A percentile compares a stretch with the other conserved stretches of the same genome.
Evolutionary conservation across 2,113 vertebrate species (phyloP).

Genomic region (Panthera uncia): DNA sequence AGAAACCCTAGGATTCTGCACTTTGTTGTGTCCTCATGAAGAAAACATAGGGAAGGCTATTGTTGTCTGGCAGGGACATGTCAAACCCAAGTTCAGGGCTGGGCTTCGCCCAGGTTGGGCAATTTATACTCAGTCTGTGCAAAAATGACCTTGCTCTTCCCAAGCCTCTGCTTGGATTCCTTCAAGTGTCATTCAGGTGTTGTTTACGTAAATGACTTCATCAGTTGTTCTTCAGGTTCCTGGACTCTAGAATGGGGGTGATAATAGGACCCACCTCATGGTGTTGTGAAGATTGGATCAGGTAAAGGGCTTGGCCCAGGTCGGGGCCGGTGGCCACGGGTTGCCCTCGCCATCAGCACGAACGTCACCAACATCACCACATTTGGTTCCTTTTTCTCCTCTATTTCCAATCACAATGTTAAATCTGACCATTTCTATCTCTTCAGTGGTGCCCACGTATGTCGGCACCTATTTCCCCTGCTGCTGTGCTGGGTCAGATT

Average conservation of each 20-base stretch:
- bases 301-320: background rate
- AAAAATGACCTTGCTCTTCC: background rate
- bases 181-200: background rate
- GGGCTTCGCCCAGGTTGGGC: too few species aligned
- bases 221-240: background rate
- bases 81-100: background rate
- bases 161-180: background rate
- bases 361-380: rapidly evolving
- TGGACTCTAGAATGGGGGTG: background rate
- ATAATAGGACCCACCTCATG: background rate
- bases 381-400: background rate
- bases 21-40: background rate
- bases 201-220: background rate
- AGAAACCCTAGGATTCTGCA: background rate
- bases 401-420: background rate
- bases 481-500: background rate
- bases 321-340: background rate
- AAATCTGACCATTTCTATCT: background rate
- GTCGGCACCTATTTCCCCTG: background rate
- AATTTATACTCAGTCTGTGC: background rate
- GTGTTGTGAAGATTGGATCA: background rate
- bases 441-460: background rate
- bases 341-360: too few species aligned
- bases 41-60: background rate
- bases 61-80: background rate